Base-by-base conservation (phyloP, 2,113 vertebrate genomes). In the Lepus americanus region DNA sequence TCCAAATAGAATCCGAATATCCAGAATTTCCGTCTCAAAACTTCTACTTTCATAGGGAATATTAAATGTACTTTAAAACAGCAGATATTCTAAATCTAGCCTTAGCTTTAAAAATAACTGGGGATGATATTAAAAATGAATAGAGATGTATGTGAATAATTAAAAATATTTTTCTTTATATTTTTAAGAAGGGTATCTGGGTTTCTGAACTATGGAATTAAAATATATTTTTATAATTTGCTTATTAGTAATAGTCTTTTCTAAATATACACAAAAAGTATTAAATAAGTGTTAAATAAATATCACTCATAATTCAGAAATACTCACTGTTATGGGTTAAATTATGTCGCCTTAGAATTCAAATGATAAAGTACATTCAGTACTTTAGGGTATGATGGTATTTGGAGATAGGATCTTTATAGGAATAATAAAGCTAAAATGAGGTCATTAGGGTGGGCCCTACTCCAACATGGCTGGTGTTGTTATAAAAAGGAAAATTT, bases 111-210 rank as follows among this genome's bases (percentile, higher is more conserved):
- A 70, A 6, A 64, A 92, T 44, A 87, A 84, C 80, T 59, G n/a
- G 17, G 76, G 11, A 29, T 77, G 27, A 73, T 80, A 73, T 78
- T 95, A 39, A 91, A 89, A 91, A 91, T 51, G 27, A 49, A 49
- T 69, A 70, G 66, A 81, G 14, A 89, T 82, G 49, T 70, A 53
- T 0, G 25, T 20, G 25, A 87, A 16, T 14, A 73, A 90, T 29
- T 89, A 33, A 69, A 95, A 90, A 36, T 44, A 64, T 80, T 90
- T 86, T 92, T 19, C 49, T 70, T 93, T 79, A 49, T 19, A 55
- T 53, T 11, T 73, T 80, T 86, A 73, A 94, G 80, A 39, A 92
- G 3, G 20, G 2, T n/a, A 39, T 79, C 13, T 83, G 25, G 27
- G 31, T 67, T 86, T 82, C 64, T 87, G 77, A 85, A 9, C 16